Evolutionary conservation across 2,888 invertebrate species (phyloP).

Genomic region (Tipula vernalis): DNA sequence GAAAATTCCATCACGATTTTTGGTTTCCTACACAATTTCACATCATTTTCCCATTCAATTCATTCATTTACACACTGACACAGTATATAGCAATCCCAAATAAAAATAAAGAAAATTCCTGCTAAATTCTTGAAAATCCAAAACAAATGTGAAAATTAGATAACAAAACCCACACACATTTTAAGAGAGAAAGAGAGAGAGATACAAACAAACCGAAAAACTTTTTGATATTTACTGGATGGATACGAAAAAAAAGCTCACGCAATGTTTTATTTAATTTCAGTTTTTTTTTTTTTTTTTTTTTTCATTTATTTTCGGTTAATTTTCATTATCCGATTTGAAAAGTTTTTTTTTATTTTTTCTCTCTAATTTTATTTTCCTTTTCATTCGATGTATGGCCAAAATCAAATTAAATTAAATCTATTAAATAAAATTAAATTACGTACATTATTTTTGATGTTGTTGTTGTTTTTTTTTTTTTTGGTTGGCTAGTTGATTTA

Average conservation of each 20-base stretch:
- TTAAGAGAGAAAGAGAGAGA: background rate
- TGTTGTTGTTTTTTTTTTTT: background rate
- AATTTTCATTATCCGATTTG: background rate
- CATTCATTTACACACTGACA: background rate
- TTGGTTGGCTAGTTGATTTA: background rate
- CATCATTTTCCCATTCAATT: background rate
- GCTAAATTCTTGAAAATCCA: background rate
- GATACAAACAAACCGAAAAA: background rate
- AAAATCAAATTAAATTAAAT: background rate
- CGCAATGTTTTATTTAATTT: constrained; percentile 4
- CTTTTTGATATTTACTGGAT: background rate
- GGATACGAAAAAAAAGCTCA: background rate
- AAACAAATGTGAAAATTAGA: constrained; percentile 4
- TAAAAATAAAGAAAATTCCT: background rate
- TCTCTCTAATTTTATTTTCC: background rate
- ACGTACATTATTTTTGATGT: background rate
- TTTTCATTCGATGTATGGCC: background rate
- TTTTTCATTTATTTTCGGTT: background rate
- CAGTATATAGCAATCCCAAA: background rate
- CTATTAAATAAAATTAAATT: background rate
- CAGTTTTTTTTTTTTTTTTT: background rate
- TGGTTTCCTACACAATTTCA: background rate
- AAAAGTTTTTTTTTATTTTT: background rate
- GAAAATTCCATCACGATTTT: background rate
- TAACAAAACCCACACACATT: background rate